These are phyloP conservation scores for Brachionus calyciflorus DNA, from an alignment of 1,140 invertebrate genomes.

Conservation along the genomic window DNA sequence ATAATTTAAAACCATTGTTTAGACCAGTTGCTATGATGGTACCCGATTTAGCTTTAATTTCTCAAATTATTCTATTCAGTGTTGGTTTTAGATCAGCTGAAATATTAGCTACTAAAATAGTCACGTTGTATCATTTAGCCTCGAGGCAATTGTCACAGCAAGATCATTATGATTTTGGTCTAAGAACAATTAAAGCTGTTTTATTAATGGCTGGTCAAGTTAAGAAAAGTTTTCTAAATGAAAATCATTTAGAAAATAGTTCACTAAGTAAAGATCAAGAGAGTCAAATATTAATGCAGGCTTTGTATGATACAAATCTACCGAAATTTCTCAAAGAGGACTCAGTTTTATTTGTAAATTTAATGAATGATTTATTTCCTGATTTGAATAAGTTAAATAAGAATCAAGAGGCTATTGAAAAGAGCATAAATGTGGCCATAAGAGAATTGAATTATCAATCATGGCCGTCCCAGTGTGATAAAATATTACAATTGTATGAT, in stretches of 20 bases:
- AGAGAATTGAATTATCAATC: slow-evolving; percentile 35
- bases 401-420: slow-evolving; percentile 31
- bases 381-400: slow-evolving; percentile 53
- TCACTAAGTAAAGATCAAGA: slow-evolving; percentile 4
- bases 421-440: neutral
- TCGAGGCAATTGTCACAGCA: slow-evolving; percentile 61
- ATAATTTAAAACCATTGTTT: slow-evolving; percentile 63
- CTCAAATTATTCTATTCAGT: slow-evolving; percentile 62
- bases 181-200: slow-evolving; percentile 78
- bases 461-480: slow-evolving; percentile 20
- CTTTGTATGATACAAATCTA: slow-evolving; percentile 83
- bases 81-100: slow-evolving; percentile 62
- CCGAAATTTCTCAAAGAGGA: slow-evolving; percentile 77
- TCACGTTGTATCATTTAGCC: slow-evolving; percentile 58
- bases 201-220: slow-evolving; percentile 72
- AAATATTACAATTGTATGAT: slow-evolving; percentile 44
- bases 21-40: slow-evolving; percentile 62
- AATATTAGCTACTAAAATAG: slow-evolving; percentile 59
- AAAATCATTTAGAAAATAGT: neutral
- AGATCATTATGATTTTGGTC: slow-evolving; percentile 79
- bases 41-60: slow-evolving; percentile 61
- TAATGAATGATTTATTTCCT: slow-evolving; percentile 79
- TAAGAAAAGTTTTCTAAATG: slow-evolving; percentile 65
- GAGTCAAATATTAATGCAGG: slow-evolving; percentile 58
- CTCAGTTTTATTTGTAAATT: slow-evolving; percentile 75